Evolutionary conservation across 2,888 invertebrate genomes (phyloP), one percentile per base, ranked within the genome.

Genomic region (Salticus scenicus): DNA sequence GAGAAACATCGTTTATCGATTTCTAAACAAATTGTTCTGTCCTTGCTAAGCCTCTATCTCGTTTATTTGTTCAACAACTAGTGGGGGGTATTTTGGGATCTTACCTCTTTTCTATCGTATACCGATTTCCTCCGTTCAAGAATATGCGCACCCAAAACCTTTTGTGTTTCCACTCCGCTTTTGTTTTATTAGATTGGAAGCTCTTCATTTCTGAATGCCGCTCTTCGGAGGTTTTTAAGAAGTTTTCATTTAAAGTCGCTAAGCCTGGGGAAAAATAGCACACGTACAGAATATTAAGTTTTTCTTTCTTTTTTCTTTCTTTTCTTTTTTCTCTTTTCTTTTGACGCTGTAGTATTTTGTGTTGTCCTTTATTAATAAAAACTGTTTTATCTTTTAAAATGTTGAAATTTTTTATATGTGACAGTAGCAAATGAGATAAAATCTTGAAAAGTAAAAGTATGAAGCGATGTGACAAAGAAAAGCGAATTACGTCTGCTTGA

Each of bases 1-100:
- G 20, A 57, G 57, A 57, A 57, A 57, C 20, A 24, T 24, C 57
- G 57, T 57, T 57, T 24, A 24, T 57, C 57, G 57, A 57, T 57
- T 57, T 24, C 57, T 24, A 57, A 57, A 24, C 57, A 57, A 57
- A 57, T 57, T 20, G 57, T 1, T 24, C 24, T 24, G 2, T 24
- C 24, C 24, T 37, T 24, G 24, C 57, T 20, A 5, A 24, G 57
- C 57, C 57, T 57, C 57, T 24, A 57, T 57, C 57, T 24, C 24
- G 57, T 57, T 57, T 20, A 57, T 20, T 57, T 57, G 57, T 57
- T 57, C 57, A 24, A 57, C 20, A 24, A 57, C 57, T 24, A 24
- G 24, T 57, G 5, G 57, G 24, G 24, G 1, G 24, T 24, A 24
- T 37, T 57, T 24, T 12, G 17, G 57, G 5, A 24, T 24, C 37